Evolutionary conservation across 2,888 invertebrate species (phyloP).

Genomic region (Aphodius granarius): DNA sequence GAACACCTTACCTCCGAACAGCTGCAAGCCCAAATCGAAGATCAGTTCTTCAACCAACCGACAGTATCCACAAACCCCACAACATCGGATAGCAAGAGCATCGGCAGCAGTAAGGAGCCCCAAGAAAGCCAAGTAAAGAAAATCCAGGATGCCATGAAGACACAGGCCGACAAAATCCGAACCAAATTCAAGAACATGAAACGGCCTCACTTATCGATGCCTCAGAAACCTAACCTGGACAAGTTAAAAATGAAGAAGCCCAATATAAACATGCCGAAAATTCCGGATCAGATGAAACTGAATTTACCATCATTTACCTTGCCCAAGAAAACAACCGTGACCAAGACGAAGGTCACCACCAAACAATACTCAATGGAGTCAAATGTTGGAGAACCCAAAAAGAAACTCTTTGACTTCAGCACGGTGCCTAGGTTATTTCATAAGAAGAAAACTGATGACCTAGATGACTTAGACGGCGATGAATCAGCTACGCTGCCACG

Average conservation of each 20-base stretch:
- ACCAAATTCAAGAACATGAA: conserved; percentile 56
- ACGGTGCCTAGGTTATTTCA: conserved; percentile 77
- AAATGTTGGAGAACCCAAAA: conserved; percentile 58
- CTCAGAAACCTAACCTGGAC: conserved; percentile 58
- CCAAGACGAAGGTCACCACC: conserved; percentile 46
- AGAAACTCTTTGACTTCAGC: conserved; percentile 70
- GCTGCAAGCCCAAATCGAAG: conserved; percentile 62
- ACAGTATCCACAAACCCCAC: conserved; percentile 21
- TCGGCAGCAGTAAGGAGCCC: conserved; percentile 42
- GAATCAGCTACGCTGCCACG: conserved; percentile 69
- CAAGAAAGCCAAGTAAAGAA: conserved; percentile 46
- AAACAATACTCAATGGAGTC: conserved; percentile 56
- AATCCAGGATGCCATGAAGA: conserved; percentile 68
- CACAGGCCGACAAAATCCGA: conserved; percentile 73
- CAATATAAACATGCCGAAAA: conserved; percentile 62
- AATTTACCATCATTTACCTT: conserved; percentile 60
- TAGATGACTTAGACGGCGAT: conserved; percentile 47
- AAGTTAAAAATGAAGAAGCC: conserved; percentile 60
- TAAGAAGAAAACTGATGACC: conserved; percentile 53
- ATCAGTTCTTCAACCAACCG: conserved; percentile 59
- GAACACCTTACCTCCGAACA: conserved; percentile 45
- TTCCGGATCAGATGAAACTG: conserved; percentile 65
- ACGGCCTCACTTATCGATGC: conserved; percentile 61
- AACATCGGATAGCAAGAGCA: conserved; percentile 27
- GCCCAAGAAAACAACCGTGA: conserved; percentile 49